Percentiles rank a stretch among this genome's conserved stretches.
phyloP scores from a whole-genome alignment of 2,797 vertebrate species.

The Sebastes taczanowskii region DNA sequence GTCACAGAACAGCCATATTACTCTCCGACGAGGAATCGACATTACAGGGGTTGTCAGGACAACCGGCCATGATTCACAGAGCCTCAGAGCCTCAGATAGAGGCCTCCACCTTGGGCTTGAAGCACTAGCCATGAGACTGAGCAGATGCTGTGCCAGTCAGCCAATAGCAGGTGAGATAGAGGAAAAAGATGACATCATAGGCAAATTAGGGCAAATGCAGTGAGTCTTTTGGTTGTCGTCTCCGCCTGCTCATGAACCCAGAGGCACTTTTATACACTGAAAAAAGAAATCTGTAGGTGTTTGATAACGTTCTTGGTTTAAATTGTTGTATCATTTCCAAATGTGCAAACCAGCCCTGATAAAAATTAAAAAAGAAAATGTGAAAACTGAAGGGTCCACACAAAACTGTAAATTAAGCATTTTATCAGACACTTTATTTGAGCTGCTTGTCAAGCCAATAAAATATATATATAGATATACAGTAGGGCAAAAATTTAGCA shows the following conservation, averaged over 20 bases:
- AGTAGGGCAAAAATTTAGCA: background rate
- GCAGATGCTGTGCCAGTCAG: slow-evolving; percentile 88
- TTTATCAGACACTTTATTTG: background rate
- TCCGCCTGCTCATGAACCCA: slow-evolving; percentile 51
- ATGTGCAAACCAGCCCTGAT: background rate
- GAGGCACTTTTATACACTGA: background rate
- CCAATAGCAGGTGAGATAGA: slow-evolving; percentile 83
- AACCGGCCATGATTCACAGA: slow-evolving; percentile 89
- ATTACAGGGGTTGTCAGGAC: slow-evolving; percentile 90
- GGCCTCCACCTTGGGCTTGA: slow-evolving; percentile 89
- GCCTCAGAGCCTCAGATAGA: slow-evolving; percentile 82
- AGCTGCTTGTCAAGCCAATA: background rate
- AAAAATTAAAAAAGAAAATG: background rate
- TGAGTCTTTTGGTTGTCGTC: slow-evolving; percentile 75
- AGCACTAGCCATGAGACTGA: slow-evolving; percentile 86
- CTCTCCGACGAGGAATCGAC: slow-evolving; percentile 73
- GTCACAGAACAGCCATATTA: slow-evolving; percentile 85
- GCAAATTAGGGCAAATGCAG: slow-evolving; percentile 84
- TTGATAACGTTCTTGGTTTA: background rate
- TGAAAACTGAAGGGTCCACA: background rate
- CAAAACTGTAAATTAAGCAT: background rate
- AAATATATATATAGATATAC: background rate
- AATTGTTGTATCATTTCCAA: background rate
- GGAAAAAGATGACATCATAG: slow-evolving; percentile 94
- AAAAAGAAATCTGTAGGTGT: background rate